Conservation (phyloP, 2,113 vertebrate species). For the Crotalus viridis region DNA sequence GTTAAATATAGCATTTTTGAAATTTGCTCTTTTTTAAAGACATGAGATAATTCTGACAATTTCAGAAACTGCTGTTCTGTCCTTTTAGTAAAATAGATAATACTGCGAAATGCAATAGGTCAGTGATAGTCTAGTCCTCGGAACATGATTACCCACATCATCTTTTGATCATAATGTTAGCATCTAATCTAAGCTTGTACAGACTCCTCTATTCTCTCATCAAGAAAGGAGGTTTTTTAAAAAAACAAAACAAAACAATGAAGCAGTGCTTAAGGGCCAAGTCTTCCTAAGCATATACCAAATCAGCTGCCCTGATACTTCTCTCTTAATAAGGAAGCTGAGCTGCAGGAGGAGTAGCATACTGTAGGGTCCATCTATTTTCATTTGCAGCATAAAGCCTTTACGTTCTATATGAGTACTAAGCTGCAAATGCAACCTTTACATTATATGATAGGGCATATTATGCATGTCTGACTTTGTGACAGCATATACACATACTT, state of each 20-base stretch:
- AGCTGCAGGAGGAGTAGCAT: neutral
- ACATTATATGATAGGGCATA: neutral
- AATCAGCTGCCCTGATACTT: neutral
- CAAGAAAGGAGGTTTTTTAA: neutral
- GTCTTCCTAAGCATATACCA: neutral
- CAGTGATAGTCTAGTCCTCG: neutral
- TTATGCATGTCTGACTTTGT: neutral
- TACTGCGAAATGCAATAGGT: neutral
- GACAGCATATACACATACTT: neutral
- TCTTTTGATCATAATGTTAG: neutral
- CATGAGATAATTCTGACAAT: neutral
- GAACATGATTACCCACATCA: too few relatives aligned
- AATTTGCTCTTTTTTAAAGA: neutral
- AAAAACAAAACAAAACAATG: neutral
- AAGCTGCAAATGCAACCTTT: neutral
- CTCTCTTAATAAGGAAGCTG: neutral
- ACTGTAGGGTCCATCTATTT: neutral
- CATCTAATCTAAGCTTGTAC: neutral
- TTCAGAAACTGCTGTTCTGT: neutral
- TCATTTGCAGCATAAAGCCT: neutral
- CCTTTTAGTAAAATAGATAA: neutral
- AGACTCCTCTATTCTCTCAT: neutral
- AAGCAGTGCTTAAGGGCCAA: neutral
- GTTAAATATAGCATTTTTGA: neutral
- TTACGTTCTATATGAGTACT: neutral